These are phyloP conservation scores for Scaptomyza reducta DNA, from an alignment of 2,888 invertebrate species.

Conservation along the genomic window DNA sequence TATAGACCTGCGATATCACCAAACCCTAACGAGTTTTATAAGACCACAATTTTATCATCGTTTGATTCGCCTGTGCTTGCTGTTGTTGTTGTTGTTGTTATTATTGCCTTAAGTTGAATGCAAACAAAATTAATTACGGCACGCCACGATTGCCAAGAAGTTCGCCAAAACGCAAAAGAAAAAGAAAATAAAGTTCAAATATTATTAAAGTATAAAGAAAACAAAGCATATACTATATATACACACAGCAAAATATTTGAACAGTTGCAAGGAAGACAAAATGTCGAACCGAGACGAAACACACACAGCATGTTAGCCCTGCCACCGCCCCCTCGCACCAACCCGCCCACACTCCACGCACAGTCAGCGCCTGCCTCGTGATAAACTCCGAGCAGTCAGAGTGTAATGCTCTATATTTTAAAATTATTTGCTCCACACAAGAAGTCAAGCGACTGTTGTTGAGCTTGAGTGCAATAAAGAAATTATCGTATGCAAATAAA, in stretches of 20 bases:
- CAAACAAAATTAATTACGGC: conserved; percentile 68
- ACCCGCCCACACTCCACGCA: not conserved
- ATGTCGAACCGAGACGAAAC: conserved; percentile 9
- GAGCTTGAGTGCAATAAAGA: conserved; percentile 61
- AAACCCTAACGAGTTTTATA: conserved; percentile 13
- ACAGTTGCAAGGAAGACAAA: conserved; percentile 72
- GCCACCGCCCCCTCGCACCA: no score
- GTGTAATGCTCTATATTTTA: conserved; percentile 16
- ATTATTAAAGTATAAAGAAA: conserved; percentile 37
- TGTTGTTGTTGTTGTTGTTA: conserved; percentile 15
- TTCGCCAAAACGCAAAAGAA: conserved; percentile 34
- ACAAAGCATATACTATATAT: conserved; percentile 15
- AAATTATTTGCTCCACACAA: conserved; percentile 15
- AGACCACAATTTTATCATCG: conserved; percentile 33
- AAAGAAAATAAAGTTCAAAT: conserved; percentile 37
- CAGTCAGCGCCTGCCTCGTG: not conserved
- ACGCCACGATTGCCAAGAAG: conserved; percentile 53
- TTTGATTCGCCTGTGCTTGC: conserved; percentile 32
- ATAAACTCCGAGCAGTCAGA: conserved; percentile 4
- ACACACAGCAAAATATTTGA: conserved; percentile 51
- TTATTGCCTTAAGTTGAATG: conserved; percentile 57
- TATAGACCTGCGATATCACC: not conserved
- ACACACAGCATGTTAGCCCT: conserved; percentile 1
- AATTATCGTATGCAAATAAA: conserved; percentile 73
- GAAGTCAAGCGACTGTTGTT: no score